These are phyloP conservation scores for Coelopa frigida DNA, from an alignment of 1,140 invertebrate genomes.

Conservation along the genomic window DNA sequence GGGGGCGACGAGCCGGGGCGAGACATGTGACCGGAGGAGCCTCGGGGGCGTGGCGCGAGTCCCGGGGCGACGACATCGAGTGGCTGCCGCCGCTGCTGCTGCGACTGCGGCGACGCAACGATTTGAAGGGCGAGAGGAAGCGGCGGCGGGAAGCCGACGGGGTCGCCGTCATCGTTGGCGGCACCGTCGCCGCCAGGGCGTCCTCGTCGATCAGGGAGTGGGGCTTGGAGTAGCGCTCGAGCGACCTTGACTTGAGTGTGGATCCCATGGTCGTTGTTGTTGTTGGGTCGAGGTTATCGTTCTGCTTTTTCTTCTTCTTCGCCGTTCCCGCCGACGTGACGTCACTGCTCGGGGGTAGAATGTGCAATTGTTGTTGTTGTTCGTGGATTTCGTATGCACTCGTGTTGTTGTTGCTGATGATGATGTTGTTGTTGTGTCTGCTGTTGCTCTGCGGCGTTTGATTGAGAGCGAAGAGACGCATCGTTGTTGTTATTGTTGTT, in stretches of 20 bases:
- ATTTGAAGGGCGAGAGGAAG: constrained; percentile 37
- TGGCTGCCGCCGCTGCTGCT: constrained; percentile 32
- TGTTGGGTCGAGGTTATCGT: neutral
- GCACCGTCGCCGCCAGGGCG: constrained; percentile 5
- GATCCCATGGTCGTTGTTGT: neutral
- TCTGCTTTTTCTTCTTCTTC: neutral
- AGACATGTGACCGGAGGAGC: neutral
- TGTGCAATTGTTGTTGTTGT: neutral
- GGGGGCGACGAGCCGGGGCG: constrained; percentile 1
- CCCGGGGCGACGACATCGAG: constrained; percentile 13
- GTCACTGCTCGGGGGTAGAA: neutral
- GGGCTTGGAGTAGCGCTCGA: constrained; percentile 39
- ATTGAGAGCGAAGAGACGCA: too few relatives aligned
- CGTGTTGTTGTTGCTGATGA: neutral
- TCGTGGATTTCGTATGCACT: neutral
- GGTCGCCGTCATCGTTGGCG: constrained; percentile 30
- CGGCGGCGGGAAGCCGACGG: constrained; percentile 30
- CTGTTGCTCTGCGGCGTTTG: too few relatives aligned
- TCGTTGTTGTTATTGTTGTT: too few relatives aligned
- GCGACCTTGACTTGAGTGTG: constrained; percentile 37
- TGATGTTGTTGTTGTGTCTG: neutral
- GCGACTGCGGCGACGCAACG: constrained; percentile 37
- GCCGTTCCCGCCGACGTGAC: neutral
- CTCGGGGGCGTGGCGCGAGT: constrained; percentile 21
- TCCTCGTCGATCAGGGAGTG: constrained; percentile 17